Base-by-base conservation (phyloP, 2,113 vertebrate genomes). In the Lamprologus tigripictilis region DNA sequence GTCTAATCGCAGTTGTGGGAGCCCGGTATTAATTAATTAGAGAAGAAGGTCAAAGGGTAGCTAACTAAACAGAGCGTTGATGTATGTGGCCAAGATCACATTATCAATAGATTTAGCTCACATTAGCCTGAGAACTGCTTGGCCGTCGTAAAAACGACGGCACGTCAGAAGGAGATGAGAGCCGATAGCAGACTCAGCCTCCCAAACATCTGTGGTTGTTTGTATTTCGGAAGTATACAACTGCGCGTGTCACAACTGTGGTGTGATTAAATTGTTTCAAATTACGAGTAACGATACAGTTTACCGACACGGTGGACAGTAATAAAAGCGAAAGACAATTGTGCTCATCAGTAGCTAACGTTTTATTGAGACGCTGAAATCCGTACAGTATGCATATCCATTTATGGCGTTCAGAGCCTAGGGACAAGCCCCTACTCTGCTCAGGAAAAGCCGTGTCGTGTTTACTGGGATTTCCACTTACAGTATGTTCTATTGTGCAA, bases 211-310 rank as follows among this genome's bases (percentile, higher is more conserved):
- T 92, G 88, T 58, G 89, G 37, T 54, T 86, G 54, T 49, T 83
- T 85, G 86, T 66, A 88, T 73, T 84, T 92, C 88, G 86, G 91
- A 90, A 91, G 89, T 92, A 8, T 6, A 84, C 78, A 86, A 87
- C 89, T 88, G 80, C 89, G 80, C 88, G 11, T 86, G 87, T 84
- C 87, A 57, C 17, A n/a, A 5, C 6, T 35, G 33, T 42, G 45
- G 58, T 9, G 8, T n/a, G 6, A 55, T 80, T 4, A 8, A 45
- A 17, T 61, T 19, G 26, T 63, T 79, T 84, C 19, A 17, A 7
- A 28, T 23, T 23, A 4, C 4, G 28, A 49, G 9, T 28, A 11
- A 42, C 3, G 7, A 76, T n/a, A 6, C 6, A 9, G 4, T 26
- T 45, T 6, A 16, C 21, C 2, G 23, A 23, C 14, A 26, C 53